phyloP scores from a whole-genome alignment of 2,113 vertebrate species.

The Crotalus viridis region DNA sequence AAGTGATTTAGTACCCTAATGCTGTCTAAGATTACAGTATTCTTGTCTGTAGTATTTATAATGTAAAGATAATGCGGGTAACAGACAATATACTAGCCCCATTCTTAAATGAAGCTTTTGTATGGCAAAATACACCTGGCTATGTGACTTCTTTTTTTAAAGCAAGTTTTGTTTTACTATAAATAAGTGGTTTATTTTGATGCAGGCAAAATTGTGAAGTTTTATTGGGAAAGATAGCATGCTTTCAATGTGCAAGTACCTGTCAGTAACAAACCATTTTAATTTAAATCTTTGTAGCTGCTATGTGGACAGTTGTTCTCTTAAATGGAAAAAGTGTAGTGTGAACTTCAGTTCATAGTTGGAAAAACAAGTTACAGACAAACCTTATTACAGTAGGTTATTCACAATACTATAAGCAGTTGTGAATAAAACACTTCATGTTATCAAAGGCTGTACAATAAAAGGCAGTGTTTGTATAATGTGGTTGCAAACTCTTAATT shows the following conservation, averaged over 20 bases:
- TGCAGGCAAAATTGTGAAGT: slow-evolving; percentile 81
- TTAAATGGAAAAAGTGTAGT: slow-evolving; percentile 83
- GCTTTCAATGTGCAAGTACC: slow-evolving; percentile 78
- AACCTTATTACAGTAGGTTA: slow-evolving; percentile 74
- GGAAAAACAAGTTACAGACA: slow-evolving; percentile 85
- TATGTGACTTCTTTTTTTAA: slow-evolving; percentile 65
- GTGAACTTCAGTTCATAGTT: slow-evolving; percentile 80
- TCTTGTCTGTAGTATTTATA: slow-evolving; percentile 97
- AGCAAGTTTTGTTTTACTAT: slow-evolving; percentile 70
- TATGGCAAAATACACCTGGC: slow-evolving; percentile 85
- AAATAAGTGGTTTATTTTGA: slow-evolving; percentile 84
- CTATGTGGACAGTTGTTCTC: slow-evolving; percentile 93
- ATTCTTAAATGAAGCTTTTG: slow-evolving; percentile 86
- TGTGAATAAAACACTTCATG: slow-evolving; percentile 83
- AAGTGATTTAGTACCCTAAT: slow-evolving; percentile 74
- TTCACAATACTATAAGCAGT: slow-evolving; percentile 75
- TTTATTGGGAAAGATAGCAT: slow-evolving; percentile 83
- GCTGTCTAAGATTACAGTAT: slow-evolving; percentile 86
- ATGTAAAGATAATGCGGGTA: slow-evolving; percentile 96
- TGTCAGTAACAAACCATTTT: slow-evolving; percentile 75
- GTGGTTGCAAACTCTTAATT: slow-evolving; percentile 96
- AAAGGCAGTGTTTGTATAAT: slow-evolving; percentile 88
- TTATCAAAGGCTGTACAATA: slow-evolving; percentile 81
- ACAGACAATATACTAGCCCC: slow-evolving; percentile 89
- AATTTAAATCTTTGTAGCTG: slow-evolving; percentile 92